Conservation (phyloP, 1,140 invertebrate genomes). For the Cyrtorhinus lividipennis region DNA sequence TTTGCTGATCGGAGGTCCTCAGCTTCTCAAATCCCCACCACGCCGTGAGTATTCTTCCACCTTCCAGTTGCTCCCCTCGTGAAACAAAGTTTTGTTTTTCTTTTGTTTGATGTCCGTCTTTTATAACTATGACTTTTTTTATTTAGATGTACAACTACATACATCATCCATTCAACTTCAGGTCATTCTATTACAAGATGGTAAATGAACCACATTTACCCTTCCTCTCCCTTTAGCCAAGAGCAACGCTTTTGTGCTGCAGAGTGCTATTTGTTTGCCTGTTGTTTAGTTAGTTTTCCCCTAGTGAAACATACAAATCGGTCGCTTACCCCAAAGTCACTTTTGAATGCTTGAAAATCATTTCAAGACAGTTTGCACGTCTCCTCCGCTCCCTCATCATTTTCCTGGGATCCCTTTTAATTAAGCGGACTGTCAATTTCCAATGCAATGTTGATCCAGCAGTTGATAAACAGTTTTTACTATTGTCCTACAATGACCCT, state of each 20-base stretch:
- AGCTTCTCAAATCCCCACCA: conserved; percentile 5
- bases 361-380: background rate
- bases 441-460: too few species aligned
- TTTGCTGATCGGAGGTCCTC: conserved; percentile 29
- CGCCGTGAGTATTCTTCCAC: conserved; percentile 1
- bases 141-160: conserved; percentile 10
- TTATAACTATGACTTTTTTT: conserved; percentile 9
- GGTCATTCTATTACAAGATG: conserved; percentile 13
- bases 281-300: background rate
- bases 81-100: background rate
- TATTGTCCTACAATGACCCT: too few species aligned
- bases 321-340: background rate
- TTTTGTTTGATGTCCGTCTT: background rate
- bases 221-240: background rate
- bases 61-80: background rate
- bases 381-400: too few species aligned
- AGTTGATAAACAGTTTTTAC: too few species aligned
- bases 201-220: conserved; percentile 11
- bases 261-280: background rate
- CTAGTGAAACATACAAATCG: background rate
- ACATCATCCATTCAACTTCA: conserved; percentile 15
- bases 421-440: too few species aligned
- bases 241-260: background rate
- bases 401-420: too few species aligned
- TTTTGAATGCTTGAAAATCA: background rate